These are phyloP conservation scores for Xestia xanthographa DNA, from an alignment of 2,888 invertebrate species.

Conservation along the genomic window DNA sequence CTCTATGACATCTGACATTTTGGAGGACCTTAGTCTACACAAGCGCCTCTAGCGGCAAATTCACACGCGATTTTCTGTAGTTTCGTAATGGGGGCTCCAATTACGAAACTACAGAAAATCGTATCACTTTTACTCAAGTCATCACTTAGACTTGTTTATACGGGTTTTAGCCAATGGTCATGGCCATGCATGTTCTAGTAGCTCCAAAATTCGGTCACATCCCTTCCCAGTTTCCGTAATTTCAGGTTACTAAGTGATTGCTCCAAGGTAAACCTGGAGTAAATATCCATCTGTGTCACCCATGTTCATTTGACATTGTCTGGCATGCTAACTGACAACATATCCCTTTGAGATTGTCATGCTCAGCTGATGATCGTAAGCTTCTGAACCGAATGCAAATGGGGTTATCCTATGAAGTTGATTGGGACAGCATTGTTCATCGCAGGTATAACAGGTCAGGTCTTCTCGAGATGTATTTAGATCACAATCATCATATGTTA, in stretches of 20 bases:
- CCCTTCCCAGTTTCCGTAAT: background rate
- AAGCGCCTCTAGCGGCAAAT: no score
- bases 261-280: background rate
- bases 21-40: no score
- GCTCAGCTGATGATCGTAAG: conserved; percentile 1
- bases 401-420: background rate
- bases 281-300: conserved; percentile 24
- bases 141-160: background rate
- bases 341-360: conserved; percentile 2
- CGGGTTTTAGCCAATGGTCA: background rate
- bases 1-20: no score
- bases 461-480: background rate
- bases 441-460: no score
- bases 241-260: conserved; percentile 24
- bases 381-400: background rate
- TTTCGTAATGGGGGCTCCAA: no score
- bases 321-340: conserved; percentile 3
- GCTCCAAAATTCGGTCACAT: background rate
- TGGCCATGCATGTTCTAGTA: background rate
- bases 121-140: background rate
- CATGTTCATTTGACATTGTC: conserved; percentile 26
- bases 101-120: background rate
- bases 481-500: background rate
- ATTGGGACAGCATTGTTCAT: background rate
- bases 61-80: no score